A percentile compares a stretch with the other conserved stretches of the same genome.
Conservation (phyloP, 2,888 invertebrate genomes). For the Laothoe populi region DNA sequence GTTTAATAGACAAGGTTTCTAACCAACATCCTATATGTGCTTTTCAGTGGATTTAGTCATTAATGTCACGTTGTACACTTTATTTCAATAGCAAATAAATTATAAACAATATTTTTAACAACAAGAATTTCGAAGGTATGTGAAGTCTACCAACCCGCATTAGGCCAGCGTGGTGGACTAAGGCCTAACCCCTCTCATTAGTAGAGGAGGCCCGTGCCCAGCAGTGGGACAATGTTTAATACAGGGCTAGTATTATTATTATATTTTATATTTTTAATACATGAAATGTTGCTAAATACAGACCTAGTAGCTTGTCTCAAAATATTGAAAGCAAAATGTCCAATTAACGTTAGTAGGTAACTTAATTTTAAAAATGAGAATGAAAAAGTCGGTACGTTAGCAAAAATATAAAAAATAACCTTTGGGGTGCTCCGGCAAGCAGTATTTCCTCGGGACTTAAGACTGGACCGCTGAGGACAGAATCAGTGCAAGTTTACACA, state of each 20-base stretch:
- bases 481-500: conserved; percentile 58
- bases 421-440: conserved; percentile 39
- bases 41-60: neutral
- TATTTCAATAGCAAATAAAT: conserved; percentile 1
- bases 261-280: no score
- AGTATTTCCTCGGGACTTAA: conserved; percentile 30
- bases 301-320: neutral
- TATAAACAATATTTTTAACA: neutral
- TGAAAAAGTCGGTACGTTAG: conserved; percentile 8
- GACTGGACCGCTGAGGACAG: conserved; percentile 57
- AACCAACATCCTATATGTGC: neutral
- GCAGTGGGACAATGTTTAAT: no score
- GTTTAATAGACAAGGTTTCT: neutral
- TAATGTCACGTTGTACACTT: neutral
- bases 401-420: conserved; percentile 48
- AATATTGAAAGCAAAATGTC: neutral
- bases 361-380: neutral
- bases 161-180: no score
- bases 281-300: neutral
- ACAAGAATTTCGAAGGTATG: no score
- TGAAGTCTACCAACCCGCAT: no score
- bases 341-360: neutral
- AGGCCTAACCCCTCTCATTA: no score
- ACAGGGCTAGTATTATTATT: no score
- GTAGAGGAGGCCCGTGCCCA: no score